Evolutionary conservation across 2,888 invertebrate species (phyloP), one percentile per base, ranked within the genome.

Genomic region (Lottia scabra): DNA sequence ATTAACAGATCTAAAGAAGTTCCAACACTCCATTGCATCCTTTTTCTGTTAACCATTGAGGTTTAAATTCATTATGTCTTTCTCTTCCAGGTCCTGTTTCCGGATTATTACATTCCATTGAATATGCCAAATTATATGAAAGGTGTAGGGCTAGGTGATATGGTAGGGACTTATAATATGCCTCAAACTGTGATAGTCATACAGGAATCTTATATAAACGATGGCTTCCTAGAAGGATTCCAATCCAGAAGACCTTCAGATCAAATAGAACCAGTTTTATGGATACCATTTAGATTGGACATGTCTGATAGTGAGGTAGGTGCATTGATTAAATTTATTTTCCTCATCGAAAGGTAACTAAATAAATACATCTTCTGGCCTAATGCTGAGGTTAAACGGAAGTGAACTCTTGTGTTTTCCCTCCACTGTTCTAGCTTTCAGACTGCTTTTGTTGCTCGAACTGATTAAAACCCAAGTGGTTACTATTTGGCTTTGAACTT

Each of bases 221-320:
- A 82, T 46, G 85, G 83, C 0, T 84, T 85, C 68, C 68, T 83
- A 5, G 69, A 75, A 0, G 79, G 78, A 1, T 81, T 84, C 63
- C 70, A 74, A 65, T 68, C 68, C 16, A 44, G 48, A 13, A 65
- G 68, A n/a, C 56, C 56, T 3, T 2, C 23, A 23, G 56, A 56
- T 56, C 56, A 56, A 13, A 23, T 23, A 56, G 56, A 56, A 56
- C 19, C 19, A 19, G 19, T 56, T 56, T 19, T 56, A 56, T 56
- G 56, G 56, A 56, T 23, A 56, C 23, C 56, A 56, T 19, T 56
- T 13, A 56, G 23, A 13, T 19, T 56, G 5, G 56, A 56, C 19
- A 56, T 56, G 23, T 23, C 56, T 8, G 56, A 56, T 56, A 56
- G 0, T n/a, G n/a, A 19, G 4, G 15, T 67, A 16, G 10, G 26